Percentiles rank a stretch among this genome's conserved stretches.
These are phyloP conservation scores for Amiota mariae DNA, from an alignment of 2,888 invertebrate species.

Conservation along the genomic window DNA sequence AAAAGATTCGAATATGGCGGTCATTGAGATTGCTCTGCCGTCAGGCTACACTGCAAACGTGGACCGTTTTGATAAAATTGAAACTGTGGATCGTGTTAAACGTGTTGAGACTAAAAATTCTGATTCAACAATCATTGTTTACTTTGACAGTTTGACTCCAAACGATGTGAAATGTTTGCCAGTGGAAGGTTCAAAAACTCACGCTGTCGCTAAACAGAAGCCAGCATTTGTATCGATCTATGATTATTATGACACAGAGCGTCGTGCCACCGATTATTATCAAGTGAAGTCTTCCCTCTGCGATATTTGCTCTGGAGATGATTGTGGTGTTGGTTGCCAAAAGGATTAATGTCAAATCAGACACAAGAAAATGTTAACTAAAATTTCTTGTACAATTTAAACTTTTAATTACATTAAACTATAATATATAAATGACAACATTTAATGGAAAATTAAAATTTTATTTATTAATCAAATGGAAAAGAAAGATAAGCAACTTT, in stretches of 20 bases:
- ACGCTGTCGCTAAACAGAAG: constrained; percentile 89
- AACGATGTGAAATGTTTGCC: constrained; percentile 84
- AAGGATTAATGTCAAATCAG: constrained; percentile 31
- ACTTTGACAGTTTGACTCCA: constrained; percentile 80
- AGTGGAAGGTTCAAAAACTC: constrained; percentile 86
- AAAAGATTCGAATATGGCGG: constrained; percentile 88
- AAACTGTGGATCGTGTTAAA: constrained; percentile 73
- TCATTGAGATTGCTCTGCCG: constrained; percentile 91
- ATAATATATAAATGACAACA: no score
- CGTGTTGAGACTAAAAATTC: constrained; percentile 81
- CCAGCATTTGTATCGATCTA: constrained; percentile 88
- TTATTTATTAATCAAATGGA: no score
- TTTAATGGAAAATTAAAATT: no score
- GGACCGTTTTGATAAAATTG: constrained; percentile 80
- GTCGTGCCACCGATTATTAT: constrained; percentile 67
- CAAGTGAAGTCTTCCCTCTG: constrained; percentile 79
- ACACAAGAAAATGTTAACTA: neutral
- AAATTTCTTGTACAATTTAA: neutral
- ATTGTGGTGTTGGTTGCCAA: constrained; percentile 71
- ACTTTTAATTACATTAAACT: no score
- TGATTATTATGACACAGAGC: constrained; percentile 90
- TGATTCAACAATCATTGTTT: constrained; percentile 79
- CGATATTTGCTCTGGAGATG: constrained; percentile 86
- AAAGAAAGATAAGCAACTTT: no score
- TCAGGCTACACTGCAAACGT: constrained; percentile 92